A percentile compares a stretch with the other conserved stretches of the same genome.
Conservation (phyloP, 2,113 vertebrate species). For the Bubo blakistoni region DNA sequence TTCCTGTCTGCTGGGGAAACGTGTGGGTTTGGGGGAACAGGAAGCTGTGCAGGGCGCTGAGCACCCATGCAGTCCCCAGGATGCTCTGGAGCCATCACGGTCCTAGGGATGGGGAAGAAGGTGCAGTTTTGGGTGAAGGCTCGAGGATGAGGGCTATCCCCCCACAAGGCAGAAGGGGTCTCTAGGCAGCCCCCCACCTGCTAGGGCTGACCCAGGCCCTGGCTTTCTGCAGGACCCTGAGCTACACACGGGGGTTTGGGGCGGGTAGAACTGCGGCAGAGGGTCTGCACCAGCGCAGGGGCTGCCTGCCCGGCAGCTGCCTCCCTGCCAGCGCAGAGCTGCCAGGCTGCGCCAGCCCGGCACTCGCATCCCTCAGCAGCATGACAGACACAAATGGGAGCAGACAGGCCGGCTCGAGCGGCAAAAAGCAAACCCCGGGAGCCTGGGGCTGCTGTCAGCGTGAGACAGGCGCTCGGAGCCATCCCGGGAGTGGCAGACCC, state of each 20-base stretch:
- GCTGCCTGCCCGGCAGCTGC: neutral
- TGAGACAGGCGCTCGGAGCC: neutral
- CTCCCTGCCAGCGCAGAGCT: neutral
- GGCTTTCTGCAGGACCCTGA: neutral
- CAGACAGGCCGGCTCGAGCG: neutral
- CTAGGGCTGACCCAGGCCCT: neutral
- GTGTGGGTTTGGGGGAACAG: fast-evolving
- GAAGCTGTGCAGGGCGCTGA: neutral
- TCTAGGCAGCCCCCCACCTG: too few species aligned
- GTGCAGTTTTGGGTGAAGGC: neutral
- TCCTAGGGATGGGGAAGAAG: neutral
- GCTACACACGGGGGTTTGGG: fast-evolving
- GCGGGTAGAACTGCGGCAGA: neutral
- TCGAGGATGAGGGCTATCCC: neutral
- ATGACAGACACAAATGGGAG: constrained; percentile 30
- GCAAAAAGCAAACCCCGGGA: neutral
- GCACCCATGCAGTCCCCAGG: neutral
- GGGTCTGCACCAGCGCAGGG: neutral
- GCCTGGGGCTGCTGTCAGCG: constrained; percentile 10
- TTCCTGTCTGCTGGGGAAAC: neutral
- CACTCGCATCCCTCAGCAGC: neutral
- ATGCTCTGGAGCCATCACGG: fast-evolving
- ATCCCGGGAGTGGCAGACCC: neutral
- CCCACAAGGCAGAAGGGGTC: neutral
- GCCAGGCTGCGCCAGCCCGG: neutral